Base-by-base conservation (phyloP, 1,140 invertebrate species). In the Pygmarrhopalites habei region DNA sequence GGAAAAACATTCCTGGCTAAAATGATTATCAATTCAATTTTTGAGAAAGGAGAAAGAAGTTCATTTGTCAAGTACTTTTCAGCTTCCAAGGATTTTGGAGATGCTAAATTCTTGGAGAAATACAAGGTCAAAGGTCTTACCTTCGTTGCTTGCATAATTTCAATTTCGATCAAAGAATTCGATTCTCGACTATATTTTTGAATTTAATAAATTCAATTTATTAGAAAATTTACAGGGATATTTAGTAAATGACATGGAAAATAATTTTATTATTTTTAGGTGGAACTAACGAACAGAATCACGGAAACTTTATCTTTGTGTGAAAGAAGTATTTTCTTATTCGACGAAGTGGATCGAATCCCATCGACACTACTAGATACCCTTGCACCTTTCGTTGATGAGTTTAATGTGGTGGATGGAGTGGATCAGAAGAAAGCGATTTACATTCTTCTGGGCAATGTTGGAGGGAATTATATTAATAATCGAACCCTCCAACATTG, bases 301-400 rank as follows among this genome's bases (percentile, higher is more conserved):
- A 17, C 25, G 30, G 21, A 21, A n/a, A 55, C 32, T 2, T 39
- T 61, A 1, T 28, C 19, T 43, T 12, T 17, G 30, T 70, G 68
- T 30, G 49, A 61, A 44, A 41, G 58, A 28, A 26, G 55, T 0
- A 28, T 67, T 19, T 64, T 70, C 26, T 39, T 70, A 15, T 67
- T 70, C 47, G 68, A 70, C 57, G 68, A 70, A 53, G 60, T 70
- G 7, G 68, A 70, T 47, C 62, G 60, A n/a, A 70, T 60, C 5
- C 59, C 62, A 25, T 60, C 68, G n/a, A 43, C 32, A 12, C 43
- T 67, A 41, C 52, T 67, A 7, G 68, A 70, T 32, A 51, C 56
- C 12, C 25, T 70, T 1, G 46, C 58, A 17, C 59, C 62, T 2
- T 67, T 65, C 49, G 35, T 70, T 26, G 41, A 66, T 3, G 52